phyloP scores from a whole-genome alignment of 2,888 invertebrate species.

The Diplolepis rosae region DNA sequence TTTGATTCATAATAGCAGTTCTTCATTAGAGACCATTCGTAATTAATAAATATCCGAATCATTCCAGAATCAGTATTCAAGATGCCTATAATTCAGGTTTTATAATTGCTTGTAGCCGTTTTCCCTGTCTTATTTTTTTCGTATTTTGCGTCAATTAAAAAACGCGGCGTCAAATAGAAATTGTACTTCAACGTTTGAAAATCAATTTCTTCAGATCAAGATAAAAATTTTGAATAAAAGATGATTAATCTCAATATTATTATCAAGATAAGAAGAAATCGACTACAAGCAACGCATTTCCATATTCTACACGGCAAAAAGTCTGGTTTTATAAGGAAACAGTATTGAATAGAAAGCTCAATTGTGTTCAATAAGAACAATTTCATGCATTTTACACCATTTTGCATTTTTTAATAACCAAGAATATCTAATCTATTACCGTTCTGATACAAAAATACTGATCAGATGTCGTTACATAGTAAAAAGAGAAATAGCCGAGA shows the following conservation, averaged over 20 bases:
- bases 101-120: constrained; percentile 32
- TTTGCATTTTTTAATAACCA: not conserved
- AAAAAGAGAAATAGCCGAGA: not conserved
- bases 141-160: not conserved
- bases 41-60: constrained; percentile 54
- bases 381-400: not conserved
- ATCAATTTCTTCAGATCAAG: not conserved
- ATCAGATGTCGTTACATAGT: constrained; percentile 13
- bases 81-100: constrained; percentile 42
- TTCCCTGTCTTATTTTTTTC: constrained; percentile 11
- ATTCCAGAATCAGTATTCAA: constrained; percentile 73
- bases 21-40: constrained; percentile 40
- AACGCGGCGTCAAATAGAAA: constrained; percentile 20
- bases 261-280: not conserved
- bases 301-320: constrained; percentile 16
- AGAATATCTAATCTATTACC: not conserved
- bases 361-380: constrained; percentile 14
- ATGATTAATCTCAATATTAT: not conserved
- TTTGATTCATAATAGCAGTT: constrained; percentile 34
- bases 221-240: not conserved
- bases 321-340: constrained; percentile 4
- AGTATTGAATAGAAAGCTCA: not conserved
- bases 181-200: constrained; percentile 28
- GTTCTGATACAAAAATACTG: not conserved
- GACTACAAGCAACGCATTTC: constrained; percentile 1